Percentiles rank a stretch among this genome's conserved stretches.
These are phyloP conservation scores for Monodelphis domestica DNA, from an alignment of 2,797 vertebrate species.

Conservation along the genomic window DNA sequence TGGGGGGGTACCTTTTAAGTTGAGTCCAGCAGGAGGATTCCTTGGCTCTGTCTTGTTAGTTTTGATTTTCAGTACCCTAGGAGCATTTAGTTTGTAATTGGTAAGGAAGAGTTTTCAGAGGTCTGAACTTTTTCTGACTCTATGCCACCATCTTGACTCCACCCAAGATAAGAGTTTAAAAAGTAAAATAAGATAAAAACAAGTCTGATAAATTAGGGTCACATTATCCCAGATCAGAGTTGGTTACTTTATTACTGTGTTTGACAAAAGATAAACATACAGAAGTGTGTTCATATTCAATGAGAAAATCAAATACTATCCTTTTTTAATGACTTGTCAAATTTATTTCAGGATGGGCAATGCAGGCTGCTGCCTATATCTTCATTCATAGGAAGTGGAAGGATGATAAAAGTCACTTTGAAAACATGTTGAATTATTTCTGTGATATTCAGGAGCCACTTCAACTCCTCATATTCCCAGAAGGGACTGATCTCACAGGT, in stretches of 20 bases:
- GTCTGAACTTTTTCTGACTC: no score
- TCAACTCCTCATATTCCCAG: constrained; percentile 97
- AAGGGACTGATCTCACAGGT: constrained; percentile 99
- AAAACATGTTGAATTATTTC: constrained; percentile 97
- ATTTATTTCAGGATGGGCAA: constrained; percentile 93
- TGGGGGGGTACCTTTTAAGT: no score
- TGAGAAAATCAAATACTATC: constrained; percentile 9
- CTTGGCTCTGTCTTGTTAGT: no score
- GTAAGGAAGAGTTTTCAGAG: no score
- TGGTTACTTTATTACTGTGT: constrained; percentile 13
- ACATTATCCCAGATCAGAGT: constrained; percentile 42
- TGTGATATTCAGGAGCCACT: constrained; percentile 95
- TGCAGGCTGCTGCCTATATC: constrained; percentile 97
- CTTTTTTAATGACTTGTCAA: constrained; percentile 69
- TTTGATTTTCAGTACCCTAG: no score
- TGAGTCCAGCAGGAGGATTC: no score
- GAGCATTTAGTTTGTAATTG: no score
- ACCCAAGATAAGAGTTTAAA: no score
- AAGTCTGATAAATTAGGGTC: not conserved
- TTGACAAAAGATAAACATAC: constrained; percentile 21
- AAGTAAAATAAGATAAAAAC: no score
- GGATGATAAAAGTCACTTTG: constrained; percentile 93
- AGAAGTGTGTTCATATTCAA: constrained; percentile 4
- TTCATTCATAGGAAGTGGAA: constrained; percentile 97
- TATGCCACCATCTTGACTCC: no score